Conservation (phyloP, 2,113 vertebrate genomes). For the Ictidomys tridecemlineatus region DNA sequence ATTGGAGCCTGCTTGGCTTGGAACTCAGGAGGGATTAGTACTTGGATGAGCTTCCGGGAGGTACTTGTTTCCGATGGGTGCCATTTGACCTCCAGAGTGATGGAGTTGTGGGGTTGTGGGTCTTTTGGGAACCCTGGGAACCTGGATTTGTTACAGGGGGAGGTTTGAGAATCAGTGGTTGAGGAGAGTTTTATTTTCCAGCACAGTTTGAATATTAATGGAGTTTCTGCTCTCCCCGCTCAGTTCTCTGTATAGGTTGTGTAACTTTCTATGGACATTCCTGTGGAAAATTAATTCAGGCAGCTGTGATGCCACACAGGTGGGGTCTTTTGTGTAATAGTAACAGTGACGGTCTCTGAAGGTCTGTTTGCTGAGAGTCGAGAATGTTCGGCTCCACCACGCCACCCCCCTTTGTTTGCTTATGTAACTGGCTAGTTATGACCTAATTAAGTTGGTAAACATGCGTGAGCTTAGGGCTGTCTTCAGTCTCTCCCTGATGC, state of each 20-base stretch:
- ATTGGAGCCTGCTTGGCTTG: background rate
- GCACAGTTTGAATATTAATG: background rate
- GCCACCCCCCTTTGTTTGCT: background rate
- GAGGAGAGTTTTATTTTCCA: background rate
- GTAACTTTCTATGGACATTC: background rate
- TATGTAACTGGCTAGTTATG: background rate
- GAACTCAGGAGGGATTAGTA: background rate
- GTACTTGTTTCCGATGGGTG: background rate
- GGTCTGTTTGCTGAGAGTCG: background rate
- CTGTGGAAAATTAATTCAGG: background rate
- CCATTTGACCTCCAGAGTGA: background rate
- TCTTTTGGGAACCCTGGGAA: background rate
- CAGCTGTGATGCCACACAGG: background rate
- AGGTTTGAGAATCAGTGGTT: background rate
- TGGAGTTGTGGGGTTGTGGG: background rate
- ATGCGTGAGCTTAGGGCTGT: background rate
- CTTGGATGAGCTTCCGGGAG: background rate
- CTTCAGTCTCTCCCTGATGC: background rate
- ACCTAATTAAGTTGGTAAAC: background rate
- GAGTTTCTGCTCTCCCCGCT: background rate
- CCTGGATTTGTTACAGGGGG: background rate
- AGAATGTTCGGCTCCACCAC: background rate
- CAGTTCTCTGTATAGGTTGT: background rate
- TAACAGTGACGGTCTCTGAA: background rate
- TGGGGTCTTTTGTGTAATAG: background rate